Evolutionary conservation across 2,888 invertebrate genomes (phyloP).

Genomic region (Coronaproctus castanopsis): DNA sequence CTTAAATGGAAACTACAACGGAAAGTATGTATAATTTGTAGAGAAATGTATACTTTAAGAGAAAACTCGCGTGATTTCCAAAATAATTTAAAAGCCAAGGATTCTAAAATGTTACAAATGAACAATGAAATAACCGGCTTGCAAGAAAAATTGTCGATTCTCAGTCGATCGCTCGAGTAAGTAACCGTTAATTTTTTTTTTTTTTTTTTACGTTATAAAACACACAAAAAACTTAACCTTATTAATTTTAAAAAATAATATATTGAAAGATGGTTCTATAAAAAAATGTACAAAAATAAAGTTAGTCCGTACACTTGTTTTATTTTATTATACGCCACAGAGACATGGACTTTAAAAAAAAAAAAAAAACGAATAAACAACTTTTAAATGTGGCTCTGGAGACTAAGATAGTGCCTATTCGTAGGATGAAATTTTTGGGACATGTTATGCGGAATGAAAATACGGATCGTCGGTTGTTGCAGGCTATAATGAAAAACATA

Average conservation of each 20-base stretch:
- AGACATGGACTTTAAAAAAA: no score
- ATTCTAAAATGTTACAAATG: constrained; percentile 10
- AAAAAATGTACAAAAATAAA: no score
- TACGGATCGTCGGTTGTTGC: no score
- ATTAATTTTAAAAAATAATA: neutral
- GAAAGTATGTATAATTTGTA: constrained; percentile 2
- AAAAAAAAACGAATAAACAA: no score
- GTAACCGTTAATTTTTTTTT: neutral
- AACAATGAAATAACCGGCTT: constrained; percentile 7
- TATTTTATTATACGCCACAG: no score
- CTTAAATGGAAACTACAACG: neutral
- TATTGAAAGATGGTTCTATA: no score
- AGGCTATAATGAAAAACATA: no score
- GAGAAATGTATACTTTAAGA: constrained; percentile 14
- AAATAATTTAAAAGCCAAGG: constrained; percentile 6
- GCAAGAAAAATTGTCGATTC: constrained; percentile 12
- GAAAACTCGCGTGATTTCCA: constrained; percentile 11
- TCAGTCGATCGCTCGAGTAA: constrained; percentile 12
- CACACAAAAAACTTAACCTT: neutral
- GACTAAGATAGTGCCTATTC: no score
- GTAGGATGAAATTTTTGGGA: no score
- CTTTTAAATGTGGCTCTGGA: no score
- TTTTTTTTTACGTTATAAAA: neutral
- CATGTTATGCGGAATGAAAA: no score
- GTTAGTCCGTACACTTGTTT: no score